Evolutionary conservation across 2,888 invertebrate species (phyloP), one percentile per base, ranked within the genome.

Genomic region (Euplagia quadripunctaria): DNA sequence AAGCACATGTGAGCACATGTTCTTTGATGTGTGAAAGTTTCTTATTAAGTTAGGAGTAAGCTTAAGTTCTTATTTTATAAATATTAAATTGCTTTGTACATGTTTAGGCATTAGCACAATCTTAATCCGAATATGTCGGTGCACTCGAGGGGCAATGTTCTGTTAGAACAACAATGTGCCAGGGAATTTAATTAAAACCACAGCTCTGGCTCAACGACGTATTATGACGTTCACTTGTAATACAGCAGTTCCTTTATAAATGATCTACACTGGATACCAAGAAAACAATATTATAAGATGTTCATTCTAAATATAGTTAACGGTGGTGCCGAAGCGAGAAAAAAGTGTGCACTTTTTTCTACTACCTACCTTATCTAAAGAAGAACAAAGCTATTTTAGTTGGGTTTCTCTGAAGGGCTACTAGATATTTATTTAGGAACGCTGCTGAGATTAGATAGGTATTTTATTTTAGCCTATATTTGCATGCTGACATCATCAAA

Each of bases 181-280:
- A 46, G 51, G 64, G 41, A 70, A 70, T 70, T 70, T 70, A 70
- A 70, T 70, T 70, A 70, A 70, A 70, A 64, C 63, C 69, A 61
- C 49, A 69, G 41, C 61, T 42, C 16, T 14, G 43, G 6, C 20
- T 2, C 20, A 2, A 14, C 11, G 14, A 43, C 58, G 61, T 68
- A 68, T 61, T 68, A 68, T 61, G 20, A 68, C 58, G 6, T 61
- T 61, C 58, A 61, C 61, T 20, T 61, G 17, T 49, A 61, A 16
- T 4, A 55, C 8, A 64, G 42, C 43, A 46, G 43, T 46, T 46
- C 14, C 2, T 41, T 16, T 17, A 7, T 64, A 20, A 58, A 8
- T 11, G 20, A 20, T 20, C 12, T 0, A 20, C n/a, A 46, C 9
- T 46, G 43, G 43, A 46, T 9, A 12, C 58, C 58, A 20, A 58